phyloP scores from a whole-genome alignment of 2,888 invertebrate genomes.

The Geophilus truncorum region DNA sequence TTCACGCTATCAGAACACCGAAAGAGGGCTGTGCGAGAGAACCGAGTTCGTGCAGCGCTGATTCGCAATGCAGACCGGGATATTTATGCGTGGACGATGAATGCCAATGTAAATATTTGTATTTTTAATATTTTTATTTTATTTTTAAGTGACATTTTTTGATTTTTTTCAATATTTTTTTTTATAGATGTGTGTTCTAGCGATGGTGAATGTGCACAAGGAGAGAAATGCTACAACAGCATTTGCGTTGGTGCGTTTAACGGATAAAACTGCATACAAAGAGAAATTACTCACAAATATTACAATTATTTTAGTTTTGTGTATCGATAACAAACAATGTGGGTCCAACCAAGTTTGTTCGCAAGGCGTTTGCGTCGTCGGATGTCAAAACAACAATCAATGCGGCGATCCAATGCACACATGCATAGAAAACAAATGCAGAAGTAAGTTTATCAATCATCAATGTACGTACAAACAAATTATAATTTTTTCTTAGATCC shows the following conservation, averaged over 20 bases:
- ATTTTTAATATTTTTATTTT: not conserved
- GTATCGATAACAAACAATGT: slow-evolving; percentile 75
- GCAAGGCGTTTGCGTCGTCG: slow-evolving; percentile 70
- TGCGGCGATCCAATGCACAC: slow-evolving; percentile 67
- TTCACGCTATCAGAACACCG: slow-evolving; percentile 60
- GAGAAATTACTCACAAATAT: not conserved
- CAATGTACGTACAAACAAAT: not conserved
- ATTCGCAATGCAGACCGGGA: slow-evolving; percentile 67
- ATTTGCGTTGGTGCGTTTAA: slow-evolving; percentile 55
- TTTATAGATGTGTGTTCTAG: slow-evolving; percentile 64
- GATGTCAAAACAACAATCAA: slow-evolving; percentile 77
- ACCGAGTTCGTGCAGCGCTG: slow-evolving; percentile 61
- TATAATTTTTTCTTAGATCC: slow-evolving; percentile 58
- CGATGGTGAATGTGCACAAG: slow-evolving; percentile 68
- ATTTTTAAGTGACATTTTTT: slow-evolving; percentile 37
- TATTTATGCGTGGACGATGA: slow-evolving; percentile 75
- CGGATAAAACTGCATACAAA: not conserved
- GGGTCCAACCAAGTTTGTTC: slow-evolving; percentile 72
- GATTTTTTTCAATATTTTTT: not conserved
- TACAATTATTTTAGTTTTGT: slow-evolving; percentile 57
- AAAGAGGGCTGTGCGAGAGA: slow-evolving; percentile 39
- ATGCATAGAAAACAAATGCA: slow-evolving; percentile 77
- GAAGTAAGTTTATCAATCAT: slow-evolving; percentile 46
- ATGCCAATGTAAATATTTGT: slow-evolving; percentile 57
- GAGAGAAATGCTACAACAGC: slow-evolving; percentile 71